Evolutionary conservation across 1,140 invertebrate genomes (phyloP).

Genomic region (Diorhabda sublineata): DNA sequence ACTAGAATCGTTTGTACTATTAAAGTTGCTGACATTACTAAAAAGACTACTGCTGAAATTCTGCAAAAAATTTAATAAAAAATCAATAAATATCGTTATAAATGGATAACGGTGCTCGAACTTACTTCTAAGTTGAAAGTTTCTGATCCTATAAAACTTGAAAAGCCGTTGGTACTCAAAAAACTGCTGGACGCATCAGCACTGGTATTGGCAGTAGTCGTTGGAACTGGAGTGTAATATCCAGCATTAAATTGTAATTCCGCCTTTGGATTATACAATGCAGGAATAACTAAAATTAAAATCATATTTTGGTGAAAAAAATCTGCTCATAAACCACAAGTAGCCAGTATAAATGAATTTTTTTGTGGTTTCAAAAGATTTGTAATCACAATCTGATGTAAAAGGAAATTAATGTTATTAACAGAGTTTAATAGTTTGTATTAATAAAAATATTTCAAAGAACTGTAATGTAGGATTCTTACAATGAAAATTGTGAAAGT

Average conservation of each 20-base stretch:
- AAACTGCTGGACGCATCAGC: slow-evolving; percentile 28
- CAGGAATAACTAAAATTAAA: slow-evolving; percentile 4
- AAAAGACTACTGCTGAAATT: slow-evolving; percentile 18
- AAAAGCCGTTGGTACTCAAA: slow-evolving; percentile 40
- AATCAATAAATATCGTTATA: not conserved
- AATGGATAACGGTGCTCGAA: slow-evolving; percentile 10
- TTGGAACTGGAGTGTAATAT: slow-evolving; percentile 42
- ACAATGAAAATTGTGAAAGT: not conserved
- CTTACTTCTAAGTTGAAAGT: slow-evolving; percentile 47
- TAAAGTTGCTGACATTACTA: slow-evolving; percentile 1
- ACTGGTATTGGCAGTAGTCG: slow-evolving; percentile 19
- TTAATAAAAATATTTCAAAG: too few relatives aligned
- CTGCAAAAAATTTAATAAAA: slow-evolving; percentile 1
- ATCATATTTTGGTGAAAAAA: not conserved
- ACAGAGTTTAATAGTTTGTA: too few relatives aligned
- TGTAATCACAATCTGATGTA: too few relatives aligned
- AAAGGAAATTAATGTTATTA: too few relatives aligned
- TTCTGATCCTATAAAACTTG: slow-evolving; percentile 48
- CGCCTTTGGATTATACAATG: slow-evolving; percentile 10
- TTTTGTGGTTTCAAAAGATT: too few relatives aligned
- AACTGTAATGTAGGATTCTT: too few relatives aligned
- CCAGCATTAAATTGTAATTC: slow-evolving; percentile 36
- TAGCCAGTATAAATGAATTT: too few relatives aligned
- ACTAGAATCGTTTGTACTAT: not conserved
- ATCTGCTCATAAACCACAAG: too few relatives aligned